Evolutionary conservation across 2,113 vertebrate genomes (phyloP).

Genomic region (Craseonycteris thonglongyai): DNA sequence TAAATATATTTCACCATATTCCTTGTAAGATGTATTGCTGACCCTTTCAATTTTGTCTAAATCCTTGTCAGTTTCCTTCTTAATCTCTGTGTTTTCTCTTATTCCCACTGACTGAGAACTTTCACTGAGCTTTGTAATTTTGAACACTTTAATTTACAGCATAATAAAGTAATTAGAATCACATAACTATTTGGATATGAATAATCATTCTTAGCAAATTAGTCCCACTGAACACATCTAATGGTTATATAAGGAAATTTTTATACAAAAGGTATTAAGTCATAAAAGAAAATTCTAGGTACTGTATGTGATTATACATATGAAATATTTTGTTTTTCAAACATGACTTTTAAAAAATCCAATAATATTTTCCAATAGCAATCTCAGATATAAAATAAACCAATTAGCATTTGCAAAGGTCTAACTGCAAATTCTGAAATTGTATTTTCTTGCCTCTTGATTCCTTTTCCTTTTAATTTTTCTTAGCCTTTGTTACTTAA

Average conservation of each 20-base stretch:
- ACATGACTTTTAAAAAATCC: constrained; percentile 7
- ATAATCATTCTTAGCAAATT: constrained; percentile 1
- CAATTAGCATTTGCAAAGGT: constrained; percentile 23
- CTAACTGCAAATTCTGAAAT: constrained; percentile 29
- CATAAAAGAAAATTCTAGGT: constrained; percentile 36
- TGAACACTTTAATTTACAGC: constrained; percentile 22
- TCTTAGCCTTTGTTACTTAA: constrained; percentile 8
- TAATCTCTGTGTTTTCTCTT: constrained; percentile 31
- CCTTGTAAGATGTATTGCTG: background rate
- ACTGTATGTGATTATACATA: background rate
- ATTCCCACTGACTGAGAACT: background rate
- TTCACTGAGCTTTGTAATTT: constrained; percentile 26
- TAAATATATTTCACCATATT: constrained; percentile 29
- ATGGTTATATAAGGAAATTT: background rate
- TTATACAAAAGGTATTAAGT: constrained; percentile 17
- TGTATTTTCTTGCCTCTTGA: background rate
- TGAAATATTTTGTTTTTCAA: constrained; percentile 47
- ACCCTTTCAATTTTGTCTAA: constrained; percentile 27
- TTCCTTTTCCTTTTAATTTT: constrained; percentile 44
- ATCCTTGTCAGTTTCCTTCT: background rate
- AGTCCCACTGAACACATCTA: constrained; percentile 15
- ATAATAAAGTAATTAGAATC: constrained; percentile 27
- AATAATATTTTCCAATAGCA: background rate
- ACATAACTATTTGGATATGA: constrained; percentile 14
- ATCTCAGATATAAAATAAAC: constrained; percentile 27